Evolutionary conservation across 2,113 vertebrate species (phyloP).

Genomic region (Lepisosteus oculatus): DNA sequence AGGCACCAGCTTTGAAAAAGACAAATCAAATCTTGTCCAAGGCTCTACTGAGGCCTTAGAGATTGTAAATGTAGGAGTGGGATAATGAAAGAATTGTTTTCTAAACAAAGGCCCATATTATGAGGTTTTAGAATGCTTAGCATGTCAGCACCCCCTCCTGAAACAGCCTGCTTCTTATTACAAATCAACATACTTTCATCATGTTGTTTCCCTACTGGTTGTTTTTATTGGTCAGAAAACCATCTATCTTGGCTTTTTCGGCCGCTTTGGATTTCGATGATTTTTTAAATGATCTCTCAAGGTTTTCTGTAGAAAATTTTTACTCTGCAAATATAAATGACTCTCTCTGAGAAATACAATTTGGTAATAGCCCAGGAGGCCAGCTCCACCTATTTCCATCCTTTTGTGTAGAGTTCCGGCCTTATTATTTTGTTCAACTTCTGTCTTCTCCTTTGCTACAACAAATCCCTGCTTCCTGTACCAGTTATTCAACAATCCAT

Average conservation of each 20-base stretch:
- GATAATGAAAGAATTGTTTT: conserved; percentile 12
- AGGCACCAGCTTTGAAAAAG: neutral
- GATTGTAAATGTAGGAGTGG: conserved; percentile 11
- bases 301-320: conserved; percentile 21
- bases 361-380: conserved; percentile 52
- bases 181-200: neutral
- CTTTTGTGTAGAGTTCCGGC: conserved; percentile 35
- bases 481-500: conserved; percentile 32
- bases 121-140: neutral
- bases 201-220: neutral
- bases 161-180: neutral
- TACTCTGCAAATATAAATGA: conserved; percentile 14
- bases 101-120: conserved; percentile 13
- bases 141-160: too few relatives aligned
- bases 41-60: neutral
- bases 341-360: conserved; percentile 49
- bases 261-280: neutral
- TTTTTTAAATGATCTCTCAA: conserved; percentile 5
- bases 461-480: conserved; percentile 63
- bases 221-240: neutral
- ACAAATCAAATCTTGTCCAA: neutral
- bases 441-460: conserved; percentile 57
- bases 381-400: conserved; percentile 61
- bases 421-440: conserved; percentile 59
- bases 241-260: neutral